phyloP scores from a whole-genome alignment of 2,888 invertebrate species.

The Aphodius sticticus region DNA sequence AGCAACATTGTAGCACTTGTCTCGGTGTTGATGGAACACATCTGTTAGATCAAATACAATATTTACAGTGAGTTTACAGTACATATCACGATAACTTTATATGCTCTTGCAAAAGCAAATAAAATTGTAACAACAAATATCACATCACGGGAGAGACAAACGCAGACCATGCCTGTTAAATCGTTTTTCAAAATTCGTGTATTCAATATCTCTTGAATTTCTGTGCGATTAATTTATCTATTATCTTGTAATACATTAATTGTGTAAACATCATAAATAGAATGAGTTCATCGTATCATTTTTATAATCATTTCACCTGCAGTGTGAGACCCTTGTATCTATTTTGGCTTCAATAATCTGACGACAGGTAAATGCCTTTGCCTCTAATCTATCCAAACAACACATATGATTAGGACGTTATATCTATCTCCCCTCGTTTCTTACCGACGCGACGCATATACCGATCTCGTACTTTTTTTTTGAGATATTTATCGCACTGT shows the following conservation, averaged over 20 bases:
- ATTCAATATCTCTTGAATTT: neutral
- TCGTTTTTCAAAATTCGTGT: neutral
- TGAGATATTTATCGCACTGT: neutral
- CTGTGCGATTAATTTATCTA: neutral
- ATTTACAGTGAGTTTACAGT: neutral
- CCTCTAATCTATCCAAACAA: neutral
- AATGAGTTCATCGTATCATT: neutral
- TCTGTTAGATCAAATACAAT: neutral
- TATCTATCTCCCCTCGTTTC: neutral
- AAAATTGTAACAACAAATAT: neutral
- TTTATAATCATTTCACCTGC: slow-evolving; percentile 4
- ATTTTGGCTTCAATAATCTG: neutral
- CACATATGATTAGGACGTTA: neutral
- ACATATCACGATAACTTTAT: neutral
- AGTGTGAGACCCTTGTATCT: neutral
- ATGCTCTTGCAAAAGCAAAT: neutral
- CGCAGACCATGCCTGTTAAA: neutral
- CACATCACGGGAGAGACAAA: neutral
- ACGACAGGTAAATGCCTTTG: neutral
- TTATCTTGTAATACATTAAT: neutral
- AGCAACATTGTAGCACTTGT: neutral
- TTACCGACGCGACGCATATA: neutral
- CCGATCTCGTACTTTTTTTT: neutral
- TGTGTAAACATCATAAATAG: neutral
- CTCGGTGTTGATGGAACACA: neutral